Evolutionary conservation across 1,140 invertebrate genomes (phyloP), one percentile per base, ranked within the genome.

Genomic region (Nebria ingens): DNA sequence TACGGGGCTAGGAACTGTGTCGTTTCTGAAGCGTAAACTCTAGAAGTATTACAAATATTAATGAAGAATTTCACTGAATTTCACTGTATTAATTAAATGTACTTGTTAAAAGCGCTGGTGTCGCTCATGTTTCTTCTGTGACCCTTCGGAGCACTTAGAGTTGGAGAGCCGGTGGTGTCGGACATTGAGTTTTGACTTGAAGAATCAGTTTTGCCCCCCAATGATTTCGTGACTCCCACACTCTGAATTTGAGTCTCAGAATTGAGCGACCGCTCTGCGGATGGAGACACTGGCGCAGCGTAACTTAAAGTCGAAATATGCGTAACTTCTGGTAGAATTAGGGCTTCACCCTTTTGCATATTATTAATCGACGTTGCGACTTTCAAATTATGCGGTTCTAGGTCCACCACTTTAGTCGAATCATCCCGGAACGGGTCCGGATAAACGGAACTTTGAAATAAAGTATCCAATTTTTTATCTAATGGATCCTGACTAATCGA

Each of bases 101-200:
- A 89, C 86, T 87, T 89, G 65, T 87, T 89, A 64, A 91, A 87
- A 60, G 87, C 87, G 51, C 87, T 89, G 1, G 89, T 91, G 66
- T 92, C 90, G 68, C 87, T 91, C 64, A 89, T 85, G 68, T 92
- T 92, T 40, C 89, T 77, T 34, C 88, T 70, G 69, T 91, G 89
- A 6, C 79, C 75, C 25, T 70, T 77, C 1, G 68, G 60, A 58
- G 70, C 50, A 62, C 62, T 29, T 6, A 76, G 71, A 57, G 81
- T 78, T 1, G 81, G 74, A 54, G 79, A 73, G 3, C 75, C 70
- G 21, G 78, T 76, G 20, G 77, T 74, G 22, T 63, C 61, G 53
- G 67, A 69, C 50, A 73, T 62, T 51, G 73, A 61, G 63, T 67
- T 66, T 56, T 68, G 64, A 53, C 66, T 65, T 13, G 68, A 65